Evolutionary conservation across 2,797 vertebrate species (phyloP).

Genomic region (Tenualosa thibaudeaui): DNA sequence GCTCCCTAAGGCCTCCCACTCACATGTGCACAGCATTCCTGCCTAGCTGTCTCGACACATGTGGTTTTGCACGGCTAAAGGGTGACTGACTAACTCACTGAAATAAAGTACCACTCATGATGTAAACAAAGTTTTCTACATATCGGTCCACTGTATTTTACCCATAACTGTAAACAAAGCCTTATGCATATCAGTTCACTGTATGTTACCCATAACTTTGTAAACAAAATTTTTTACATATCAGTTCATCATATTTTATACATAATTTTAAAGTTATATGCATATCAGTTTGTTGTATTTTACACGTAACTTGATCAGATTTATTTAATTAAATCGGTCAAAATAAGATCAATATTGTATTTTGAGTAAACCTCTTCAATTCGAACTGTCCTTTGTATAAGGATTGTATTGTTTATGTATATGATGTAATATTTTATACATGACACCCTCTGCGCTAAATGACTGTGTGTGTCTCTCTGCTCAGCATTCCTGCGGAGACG

Average conservation of each 20-base stretch:
- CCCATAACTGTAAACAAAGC: no score
- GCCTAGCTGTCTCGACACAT: conserved; percentile 5
- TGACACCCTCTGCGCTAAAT: neutral
- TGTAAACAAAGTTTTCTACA: neutral
- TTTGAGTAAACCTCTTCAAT: no score
- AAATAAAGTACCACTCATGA: neutral
- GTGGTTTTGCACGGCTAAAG: neutral
- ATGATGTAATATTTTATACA: neutral
- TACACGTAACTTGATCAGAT: no score
- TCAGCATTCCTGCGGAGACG: neutral
- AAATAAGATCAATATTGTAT: no score
- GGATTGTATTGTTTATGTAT: neutral
- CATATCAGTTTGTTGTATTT: no score
- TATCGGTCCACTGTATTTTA: no score
- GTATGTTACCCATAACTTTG: no score
- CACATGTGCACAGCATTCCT: conserved; percentile 14
- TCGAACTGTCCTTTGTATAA: neutral
- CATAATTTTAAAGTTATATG: no score
- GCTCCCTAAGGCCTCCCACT: neutral
- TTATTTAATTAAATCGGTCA: no score
- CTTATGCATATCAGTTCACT: no score
- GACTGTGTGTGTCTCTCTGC: neutral
- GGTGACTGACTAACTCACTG: neutral
- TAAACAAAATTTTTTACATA: neutral
- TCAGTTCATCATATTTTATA: neutral